Percentiles rank a stretch among this genome's conserved stretches.
phyloP scores from a whole-genome alignment of 2,888 invertebrate species.

The Spatulosminthurus flaviceps region DNA sequence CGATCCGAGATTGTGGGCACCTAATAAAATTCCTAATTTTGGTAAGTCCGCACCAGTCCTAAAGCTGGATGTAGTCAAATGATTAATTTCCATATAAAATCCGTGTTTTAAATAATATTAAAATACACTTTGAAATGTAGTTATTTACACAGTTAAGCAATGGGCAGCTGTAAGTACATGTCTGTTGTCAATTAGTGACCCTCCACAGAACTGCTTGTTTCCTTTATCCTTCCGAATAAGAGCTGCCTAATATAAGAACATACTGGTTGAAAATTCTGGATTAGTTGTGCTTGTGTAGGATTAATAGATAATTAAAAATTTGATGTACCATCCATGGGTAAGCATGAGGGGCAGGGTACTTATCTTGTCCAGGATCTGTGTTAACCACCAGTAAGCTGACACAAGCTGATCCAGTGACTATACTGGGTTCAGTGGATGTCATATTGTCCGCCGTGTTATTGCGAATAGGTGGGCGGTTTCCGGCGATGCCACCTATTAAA shows the following conservation, averaged over 20 bases:
- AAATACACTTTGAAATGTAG: neutral
- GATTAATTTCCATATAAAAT: neutral
- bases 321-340: neutral
- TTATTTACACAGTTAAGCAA: neutral
- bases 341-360: neutral
- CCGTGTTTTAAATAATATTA: neutral
- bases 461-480: too few relatives aligned
- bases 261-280: too few relatives aligned
- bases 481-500: too few relatives aligned
- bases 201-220: constrained; percentile 22
- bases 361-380: neutral
- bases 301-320: too few relatives aligned
- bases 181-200: neutral
- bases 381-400: neutral
- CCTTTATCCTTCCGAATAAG: neutral
- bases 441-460: too few relatives aligned
- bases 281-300: too few relatives aligned
- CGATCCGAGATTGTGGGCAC: neutral
- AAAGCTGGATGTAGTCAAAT: neutral
- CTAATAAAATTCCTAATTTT: neutral
- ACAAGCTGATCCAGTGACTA: too few relatives aligned
- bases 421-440: too few relatives aligned
- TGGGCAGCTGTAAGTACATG: constrained; percentile 30
- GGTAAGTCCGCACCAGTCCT: neutral
- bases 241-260: neutral